phyloP scores from a whole-genome alignment of 2,113 vertebrate genomes.

The Notechis scutatus region DNA sequence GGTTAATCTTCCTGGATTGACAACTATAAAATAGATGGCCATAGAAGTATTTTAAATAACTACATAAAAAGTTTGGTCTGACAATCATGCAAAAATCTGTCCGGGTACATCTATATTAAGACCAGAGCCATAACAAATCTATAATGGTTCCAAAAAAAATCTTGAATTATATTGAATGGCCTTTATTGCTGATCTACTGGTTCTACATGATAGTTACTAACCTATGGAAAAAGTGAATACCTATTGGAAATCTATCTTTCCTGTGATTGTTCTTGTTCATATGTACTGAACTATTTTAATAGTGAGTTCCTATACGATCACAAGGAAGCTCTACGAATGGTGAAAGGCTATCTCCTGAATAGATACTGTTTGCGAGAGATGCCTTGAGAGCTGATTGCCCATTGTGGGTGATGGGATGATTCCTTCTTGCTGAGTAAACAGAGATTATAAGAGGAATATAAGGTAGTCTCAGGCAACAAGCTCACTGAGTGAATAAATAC shows the following conservation, averaged over 20 bases:
- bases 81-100: not conserved
- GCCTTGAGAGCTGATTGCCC: not conserved
- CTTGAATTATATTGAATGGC: not conserved
- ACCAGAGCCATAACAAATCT: not conserved
- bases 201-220: not conserved
- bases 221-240: not conserved
- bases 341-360: not conserved
- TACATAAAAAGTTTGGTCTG: not conserved
- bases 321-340: not conserved
- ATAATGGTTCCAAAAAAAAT: not conserved
- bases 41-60: not conserved
- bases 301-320: not conserved
- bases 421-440: not conserved
- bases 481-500: not conserved
- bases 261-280: not conserved
- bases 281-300: not conserved
- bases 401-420: not conserved
- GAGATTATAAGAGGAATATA: not conserved
- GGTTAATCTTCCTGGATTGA: not conserved
- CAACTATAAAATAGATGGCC: not conserved
- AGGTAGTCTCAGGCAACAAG: not conserved
- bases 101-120: not conserved
- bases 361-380: not conserved
- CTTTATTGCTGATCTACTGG: not conserved
- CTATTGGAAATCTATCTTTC: not conserved